Evolutionary conservation across 2,797 vertebrate genomes (phyloP).

Genomic region (Sebastes kiyomatsui): DNA sequence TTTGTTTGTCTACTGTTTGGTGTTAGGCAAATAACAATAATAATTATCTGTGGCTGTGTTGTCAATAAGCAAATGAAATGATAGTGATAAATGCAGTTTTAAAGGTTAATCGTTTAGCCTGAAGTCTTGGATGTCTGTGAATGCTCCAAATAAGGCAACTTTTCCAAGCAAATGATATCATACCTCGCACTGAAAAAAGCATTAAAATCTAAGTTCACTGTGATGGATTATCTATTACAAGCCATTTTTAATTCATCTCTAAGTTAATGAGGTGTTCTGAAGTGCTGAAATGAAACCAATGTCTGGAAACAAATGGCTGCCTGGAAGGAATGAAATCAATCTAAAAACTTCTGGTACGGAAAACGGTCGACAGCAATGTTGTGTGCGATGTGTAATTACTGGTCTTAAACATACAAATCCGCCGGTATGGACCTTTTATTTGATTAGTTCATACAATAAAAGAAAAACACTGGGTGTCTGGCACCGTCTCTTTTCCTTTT

Average conservation of each 20-base stretch:
- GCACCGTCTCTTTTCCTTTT: background rate
- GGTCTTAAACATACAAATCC: slow-evolving; percentile 12
- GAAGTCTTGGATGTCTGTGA: background rate
- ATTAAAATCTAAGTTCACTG: background rate
- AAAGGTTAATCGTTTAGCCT: background rate
- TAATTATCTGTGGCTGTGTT: background rate
- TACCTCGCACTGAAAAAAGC: background rate
- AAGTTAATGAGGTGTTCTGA: slow-evolving; percentile 24
- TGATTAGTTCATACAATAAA: slow-evolving; percentile 12
- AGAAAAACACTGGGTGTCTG: background rate
- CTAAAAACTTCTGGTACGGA: background rate
- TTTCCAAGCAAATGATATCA: background rate
- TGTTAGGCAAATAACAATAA: background rate
- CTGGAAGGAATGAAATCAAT: slow-evolving; percentile 18
- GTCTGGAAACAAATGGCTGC: slow-evolving; percentile 27
- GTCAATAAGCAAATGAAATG: background rate
- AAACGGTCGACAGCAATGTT: background rate
- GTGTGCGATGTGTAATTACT: background rate
- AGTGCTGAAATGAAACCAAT: slow-evolving; percentile 21
- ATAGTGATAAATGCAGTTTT: background rate
- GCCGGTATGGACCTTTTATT: background rate
- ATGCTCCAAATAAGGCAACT: background rate
- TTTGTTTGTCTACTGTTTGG: background rate
- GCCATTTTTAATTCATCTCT: slow-evolving; percentile 23
- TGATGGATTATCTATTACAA: slow-evolving; percentile 31